A percentile compares a stretch with the other conserved stretches of the same genome.
Conservation (phyloP, 2,888 invertebrate species). For the Stenurella melanura region DNA sequence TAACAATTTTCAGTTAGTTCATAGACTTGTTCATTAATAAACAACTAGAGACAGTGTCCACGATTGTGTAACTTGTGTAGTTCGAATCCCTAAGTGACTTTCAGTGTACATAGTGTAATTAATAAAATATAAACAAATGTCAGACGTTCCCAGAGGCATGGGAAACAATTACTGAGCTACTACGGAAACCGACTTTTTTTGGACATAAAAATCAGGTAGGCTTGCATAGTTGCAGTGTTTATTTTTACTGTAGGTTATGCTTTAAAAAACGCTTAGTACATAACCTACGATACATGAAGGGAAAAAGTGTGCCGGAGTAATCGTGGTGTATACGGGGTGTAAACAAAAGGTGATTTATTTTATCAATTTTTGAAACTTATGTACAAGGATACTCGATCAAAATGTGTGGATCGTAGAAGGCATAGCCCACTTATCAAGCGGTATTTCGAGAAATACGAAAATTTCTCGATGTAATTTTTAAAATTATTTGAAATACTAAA, state of each 20-base stretch:
- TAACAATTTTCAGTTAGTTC: not conserved
- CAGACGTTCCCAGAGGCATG: not conserved
- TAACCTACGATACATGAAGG: slow-evolving; percentile 19
- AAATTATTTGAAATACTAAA: too few species aligned
- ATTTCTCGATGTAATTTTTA: too few species aligned
- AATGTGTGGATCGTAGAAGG: too few species aligned
- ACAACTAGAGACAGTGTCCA: not conserved
- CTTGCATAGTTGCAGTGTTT: not conserved
- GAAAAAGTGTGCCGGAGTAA: not conserved
- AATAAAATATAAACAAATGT: not conserved
- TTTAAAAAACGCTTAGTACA: slow-evolving; percentile 35
- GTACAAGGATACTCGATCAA: too few species aligned
- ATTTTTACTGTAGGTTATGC: slow-evolving; percentile 24
- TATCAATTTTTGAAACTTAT: not conserved
- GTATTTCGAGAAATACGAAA: too few species aligned
- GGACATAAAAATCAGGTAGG: slow-evolving; percentile 27
- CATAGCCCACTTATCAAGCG: too few species aligned
- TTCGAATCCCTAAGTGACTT: not conserved
- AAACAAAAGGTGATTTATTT: not conserved
- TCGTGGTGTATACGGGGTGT: not conserved
- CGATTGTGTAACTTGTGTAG: not conserved
- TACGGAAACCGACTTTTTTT: not conserved
- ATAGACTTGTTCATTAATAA: slow-evolving; percentile 21
- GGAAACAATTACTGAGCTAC: not conserved
- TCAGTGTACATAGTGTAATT: not conserved